Evolutionary conservation across 2,888 invertebrate genomes (phyloP), one percentile per base, ranked within the genome.

Genomic region (Molanna angustata): DNA sequence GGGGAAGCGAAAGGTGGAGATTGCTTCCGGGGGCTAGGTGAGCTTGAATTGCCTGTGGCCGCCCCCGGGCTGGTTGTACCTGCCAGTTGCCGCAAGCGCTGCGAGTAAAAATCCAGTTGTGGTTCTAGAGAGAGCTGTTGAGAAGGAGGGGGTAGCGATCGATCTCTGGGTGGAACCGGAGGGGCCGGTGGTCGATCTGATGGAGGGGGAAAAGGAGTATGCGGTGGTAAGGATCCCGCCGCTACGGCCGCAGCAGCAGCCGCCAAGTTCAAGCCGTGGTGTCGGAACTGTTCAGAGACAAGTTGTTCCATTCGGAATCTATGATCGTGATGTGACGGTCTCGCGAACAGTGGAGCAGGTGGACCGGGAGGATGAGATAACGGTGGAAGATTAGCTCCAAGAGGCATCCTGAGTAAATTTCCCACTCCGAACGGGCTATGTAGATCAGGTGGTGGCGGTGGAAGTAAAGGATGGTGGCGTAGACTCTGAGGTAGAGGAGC

Each of bases 101-200:
- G 94, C 80, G 96, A 96, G 86, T 96, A 97, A 88, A 95, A 96
- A 88, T 96, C 95, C 85, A 94, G 86, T 80, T 90, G 90, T 70
- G 90, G 89, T 82, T 89, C 92, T 65, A 88, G 76, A 71, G 83
- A 84, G 62, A 86, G 80, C 62, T 82, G 83, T 71, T 83, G 85
- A 62, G 81, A 82, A 66, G 77, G 73, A 55, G 76, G 73, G 61
- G 74, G 75, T 27, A 59, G 51, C 57, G 65, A 67, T 63, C 77
- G 67, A 31, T 77, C 77, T 61, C 77, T 69, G 49, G 76, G 71
- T 54, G 79, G 73, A 48, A 78, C 66, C 42, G 80, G 78, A 61
- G 74, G 70, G 54, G 70, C 71, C 47, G 80, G 78, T 61, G 80
- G 81, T 63, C 78, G 73, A 63, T 80, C 79, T 60, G 72, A 73